These are phyloP conservation scores for Ferrisia virgata DNA, from an alignment of 2,888 invertebrate genomes.

Conservation along the genomic window DNA sequence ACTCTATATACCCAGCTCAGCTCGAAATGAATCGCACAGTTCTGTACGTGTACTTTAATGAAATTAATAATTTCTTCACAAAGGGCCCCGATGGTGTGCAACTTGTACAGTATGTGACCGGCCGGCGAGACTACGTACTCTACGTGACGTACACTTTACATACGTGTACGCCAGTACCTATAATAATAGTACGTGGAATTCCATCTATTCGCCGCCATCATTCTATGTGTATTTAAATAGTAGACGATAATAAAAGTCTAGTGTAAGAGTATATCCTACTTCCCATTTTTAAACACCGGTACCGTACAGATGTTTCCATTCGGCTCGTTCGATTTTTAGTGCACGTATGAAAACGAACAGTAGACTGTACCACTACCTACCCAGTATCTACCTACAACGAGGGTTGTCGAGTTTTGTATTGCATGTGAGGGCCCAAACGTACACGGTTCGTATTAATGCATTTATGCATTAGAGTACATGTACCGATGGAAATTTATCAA, in stretches of 20 bases:
- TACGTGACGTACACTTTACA: too few relatives aligned
- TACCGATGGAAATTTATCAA: background rate
- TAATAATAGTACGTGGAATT: too few relatives aligned
- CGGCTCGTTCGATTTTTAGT: background rate
- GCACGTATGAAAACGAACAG: background rate
- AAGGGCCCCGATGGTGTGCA: background rate
- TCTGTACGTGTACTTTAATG: background rate
- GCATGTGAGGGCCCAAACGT: background rate
- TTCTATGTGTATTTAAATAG: background rate
- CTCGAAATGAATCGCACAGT: too few relatives aligned
- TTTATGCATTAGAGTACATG: background rate
- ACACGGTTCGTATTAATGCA: background rate
- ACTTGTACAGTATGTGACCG: background rate
- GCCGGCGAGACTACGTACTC: background rate
- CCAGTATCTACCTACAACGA: too few relatives aligned
- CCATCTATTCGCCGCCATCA: background rate
- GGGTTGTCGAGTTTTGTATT: background rate
- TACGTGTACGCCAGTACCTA: too few relatives aligned
- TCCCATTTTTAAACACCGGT: background rate
- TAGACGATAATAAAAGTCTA: conserved; percentile 4
- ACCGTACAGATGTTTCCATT: background rate
- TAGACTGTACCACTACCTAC: background rate
- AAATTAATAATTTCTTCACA: background rate
- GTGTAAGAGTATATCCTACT: background rate
- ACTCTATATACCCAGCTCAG: too few relatives aligned